These are phyloP conservation scores for Trachymyrmex septentrionalis DNA, from an alignment of 1,140 invertebrate genomes.

Conservation along the genomic window DNA sequence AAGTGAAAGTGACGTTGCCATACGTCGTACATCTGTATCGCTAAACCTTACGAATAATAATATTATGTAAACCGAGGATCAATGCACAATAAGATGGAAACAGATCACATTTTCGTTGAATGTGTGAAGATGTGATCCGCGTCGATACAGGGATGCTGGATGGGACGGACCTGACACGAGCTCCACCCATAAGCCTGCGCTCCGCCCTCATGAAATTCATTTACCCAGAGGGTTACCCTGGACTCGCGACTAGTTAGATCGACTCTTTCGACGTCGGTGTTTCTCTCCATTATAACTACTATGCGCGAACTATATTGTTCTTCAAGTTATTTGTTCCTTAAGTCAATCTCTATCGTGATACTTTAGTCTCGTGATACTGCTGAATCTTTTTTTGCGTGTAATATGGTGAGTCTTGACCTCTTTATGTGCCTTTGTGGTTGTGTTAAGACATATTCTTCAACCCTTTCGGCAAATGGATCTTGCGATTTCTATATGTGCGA, in stretches of 20 bases:
- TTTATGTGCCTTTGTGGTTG: slow-evolving; percentile 1
- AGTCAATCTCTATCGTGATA: neutral
- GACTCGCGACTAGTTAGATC: slow-evolving; percentile 73
- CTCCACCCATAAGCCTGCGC: slow-evolving; percentile 80
- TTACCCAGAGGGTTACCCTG: slow-evolving; percentile 69
- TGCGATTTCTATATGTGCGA: neutral
- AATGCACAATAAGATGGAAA: neutral
- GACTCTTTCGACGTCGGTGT: slow-evolving; percentile 53
- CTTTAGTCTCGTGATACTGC: slow-evolving; percentile 5
- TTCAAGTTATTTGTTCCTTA: neutral
- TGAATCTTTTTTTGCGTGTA: neutral
- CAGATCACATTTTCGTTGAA: neutral
- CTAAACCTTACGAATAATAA: neutral
- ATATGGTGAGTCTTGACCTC: slow-evolving; percentile 43
- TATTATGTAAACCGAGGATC: neutral
- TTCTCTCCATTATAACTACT: slow-evolving; percentile 27
- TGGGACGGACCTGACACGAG: slow-evolving; percentile 73
- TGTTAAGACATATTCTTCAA: neutral
- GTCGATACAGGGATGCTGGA: slow-evolving; percentile 73
- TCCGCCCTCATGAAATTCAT: slow-evolving; percentile 80
- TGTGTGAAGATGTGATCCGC: slow-evolving; percentile 23
- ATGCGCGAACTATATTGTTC: slow-evolving; percentile 17
- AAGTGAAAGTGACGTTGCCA: neutral
- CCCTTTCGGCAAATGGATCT: neutral
- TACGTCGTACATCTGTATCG: neutral